Conservation (phyloP, 2,113 vertebrate species). For the Gopherus flavomarginatus region DNA sequence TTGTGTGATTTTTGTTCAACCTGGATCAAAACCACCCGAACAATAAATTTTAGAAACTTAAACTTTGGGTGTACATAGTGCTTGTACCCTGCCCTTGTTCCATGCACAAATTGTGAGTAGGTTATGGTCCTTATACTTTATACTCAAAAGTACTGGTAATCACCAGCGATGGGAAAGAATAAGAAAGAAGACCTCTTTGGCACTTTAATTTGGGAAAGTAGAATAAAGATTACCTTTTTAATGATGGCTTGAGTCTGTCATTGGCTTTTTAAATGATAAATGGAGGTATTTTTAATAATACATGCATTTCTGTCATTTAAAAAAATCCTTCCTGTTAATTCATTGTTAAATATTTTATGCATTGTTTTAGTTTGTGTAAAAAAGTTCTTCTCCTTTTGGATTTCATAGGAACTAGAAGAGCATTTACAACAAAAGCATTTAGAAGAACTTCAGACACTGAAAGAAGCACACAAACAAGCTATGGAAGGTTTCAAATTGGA, state of each 20-base stretch:
- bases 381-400: constrained; percentile 12
- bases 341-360: neutral
- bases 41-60: neutral
- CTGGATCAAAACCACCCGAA: neutral
- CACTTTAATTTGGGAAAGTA: neutral
- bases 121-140: neutral
- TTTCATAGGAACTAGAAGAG: constrained; percentile 89
- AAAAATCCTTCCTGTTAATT: constrained; percentile 15
- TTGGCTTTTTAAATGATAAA: neutral
- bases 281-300: neutral
- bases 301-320: neutral
- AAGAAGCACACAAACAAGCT: constrained; percentile 93
- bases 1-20: neutral
- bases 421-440: constrained; percentile 93
- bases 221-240: neutral
- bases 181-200: fast-evolving
- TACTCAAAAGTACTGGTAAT: neutral
- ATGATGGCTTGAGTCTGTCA: neutral
- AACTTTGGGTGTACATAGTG: neutral
- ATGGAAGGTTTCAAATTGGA: constrained; percentile 95
- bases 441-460: constrained; percentile 90
- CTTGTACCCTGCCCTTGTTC: fast-evolving
- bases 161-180: neutral
- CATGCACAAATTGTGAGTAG: neutral
- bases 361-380: neutral